Evolutionary conservation across 2,797 vertebrate genomes (phyloP), one percentile per base, ranked within the genome.

Genomic region (Choloepus didactylus): DNA sequence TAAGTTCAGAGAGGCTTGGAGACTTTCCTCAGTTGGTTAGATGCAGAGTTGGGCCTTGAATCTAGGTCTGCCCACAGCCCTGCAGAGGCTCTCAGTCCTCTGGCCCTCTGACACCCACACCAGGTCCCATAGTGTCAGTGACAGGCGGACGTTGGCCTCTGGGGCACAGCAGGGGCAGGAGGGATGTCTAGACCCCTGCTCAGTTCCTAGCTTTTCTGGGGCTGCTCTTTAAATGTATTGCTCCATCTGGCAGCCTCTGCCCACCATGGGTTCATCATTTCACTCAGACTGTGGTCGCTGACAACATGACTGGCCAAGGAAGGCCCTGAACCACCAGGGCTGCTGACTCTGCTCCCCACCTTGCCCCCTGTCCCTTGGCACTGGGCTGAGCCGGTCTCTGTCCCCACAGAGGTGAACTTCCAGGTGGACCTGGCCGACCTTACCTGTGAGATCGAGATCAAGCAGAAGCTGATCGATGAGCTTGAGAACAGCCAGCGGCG

Each of bases 361-460:
- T 15, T 0, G 0, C 64, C 49, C 49, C 6, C 21, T 0, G 4
- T 23, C 27, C 23, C 38, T n/a, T 0, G 1, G 27, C 4, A 0
- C 91, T 14, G 15, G 21, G 67, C 62, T 44, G 44, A 62, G 82
- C 60, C 0, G 25, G 51, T 35, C 87, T 92, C 87, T 96, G 41
- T 31, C 62, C 73, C 70, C 66, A 25, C 89, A 98, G 97, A 98
- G 88, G 99, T 99, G 87, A 99, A 99, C 98, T 99, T 99, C 97
- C 99, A 99, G 98, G 99, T 99, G 0, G 99, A 99, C 97, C 98
- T 99, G 97, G 99, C 99, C 0, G 99, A 99, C 98, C 97, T 99
- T 98, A 99, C 99, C 0, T 99, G 99, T 0, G 99, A 99, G 98
- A 99, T 99, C 18, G 99, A 99, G 98, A 99, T 99, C 98, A 99